Evolutionary conservation across 2,797 vertebrate genomes (phyloP).

Genomic region (Gephyroberyx darwinii): DNA sequence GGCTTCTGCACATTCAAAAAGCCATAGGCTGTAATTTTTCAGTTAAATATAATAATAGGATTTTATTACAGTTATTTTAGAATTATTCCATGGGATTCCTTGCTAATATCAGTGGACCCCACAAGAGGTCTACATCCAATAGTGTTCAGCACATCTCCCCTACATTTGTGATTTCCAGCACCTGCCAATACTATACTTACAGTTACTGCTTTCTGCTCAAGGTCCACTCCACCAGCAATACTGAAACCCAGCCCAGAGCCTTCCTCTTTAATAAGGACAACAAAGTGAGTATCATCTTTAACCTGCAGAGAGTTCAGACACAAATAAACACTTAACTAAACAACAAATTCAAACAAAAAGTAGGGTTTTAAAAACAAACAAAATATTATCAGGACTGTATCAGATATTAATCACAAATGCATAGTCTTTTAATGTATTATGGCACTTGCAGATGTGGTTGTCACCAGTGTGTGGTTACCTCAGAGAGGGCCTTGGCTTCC

Average conservation of each 20-base stretch:
- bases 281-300: conserved; percentile 84
- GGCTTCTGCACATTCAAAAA: too few species aligned
- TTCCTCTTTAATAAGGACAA: conserved; percentile 90
- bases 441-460: not conserved
- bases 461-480: conserved; percentile 77
- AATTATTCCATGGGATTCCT: too few species aligned
- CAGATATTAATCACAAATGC: not conserved
- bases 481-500: conserved; percentile 81
- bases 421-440: not conserved
- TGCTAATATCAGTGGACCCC: too few species aligned
- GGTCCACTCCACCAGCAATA: conserved; percentile 89
- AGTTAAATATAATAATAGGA: too few species aligned
- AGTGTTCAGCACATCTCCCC: not conserved
- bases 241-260: conserved; percentile 94
- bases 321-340: not conserved
- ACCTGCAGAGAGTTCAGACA: conserved; percentile 75
- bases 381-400: too few species aligned
- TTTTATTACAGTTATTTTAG: too few species aligned
- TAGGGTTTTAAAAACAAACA: not conserved
- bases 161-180: not conserved
- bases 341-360: not conserved
- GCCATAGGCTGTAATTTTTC: too few species aligned
- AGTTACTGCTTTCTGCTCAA: conserved; percentile 87
- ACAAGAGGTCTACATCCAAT: too few species aligned
- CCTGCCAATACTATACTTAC: conserved; percentile 77